These are phyloP conservation scores for Pampus argenteus DNA, from an alignment of 2,797 vertebrate genomes.

Conservation along the genomic window DNA sequence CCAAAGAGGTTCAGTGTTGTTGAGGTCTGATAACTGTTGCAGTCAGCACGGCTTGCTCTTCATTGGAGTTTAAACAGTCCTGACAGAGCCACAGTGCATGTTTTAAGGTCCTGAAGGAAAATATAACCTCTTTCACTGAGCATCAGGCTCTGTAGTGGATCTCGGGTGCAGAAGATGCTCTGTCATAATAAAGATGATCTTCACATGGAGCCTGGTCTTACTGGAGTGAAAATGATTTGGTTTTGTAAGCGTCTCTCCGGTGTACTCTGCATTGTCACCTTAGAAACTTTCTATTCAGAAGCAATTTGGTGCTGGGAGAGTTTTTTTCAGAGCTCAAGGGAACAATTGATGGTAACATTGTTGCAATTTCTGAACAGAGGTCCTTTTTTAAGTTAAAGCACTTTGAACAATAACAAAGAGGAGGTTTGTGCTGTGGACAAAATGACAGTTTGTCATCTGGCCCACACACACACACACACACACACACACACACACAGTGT, in stretches of 20 bases:
- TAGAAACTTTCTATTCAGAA: conserved; percentile 15
- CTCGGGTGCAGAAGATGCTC: conserved; percentile 8
- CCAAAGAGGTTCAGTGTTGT: neutral
- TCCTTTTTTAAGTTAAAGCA: conserved; percentile 17
- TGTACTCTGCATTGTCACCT: neutral
- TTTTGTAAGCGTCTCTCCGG: neutral
- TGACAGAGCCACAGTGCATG: conserved; percentile 3
- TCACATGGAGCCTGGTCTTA: neutral
- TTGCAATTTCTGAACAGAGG: neutral
- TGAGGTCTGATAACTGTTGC: conserved; percentile 1
- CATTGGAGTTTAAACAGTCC: conserved; percentile 11
- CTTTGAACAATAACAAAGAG: conserved; percentile 8
- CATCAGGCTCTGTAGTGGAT: neutral
- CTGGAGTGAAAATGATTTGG: neutral
- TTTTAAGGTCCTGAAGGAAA: conserved; percentile 7
- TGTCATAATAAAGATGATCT: neutral
- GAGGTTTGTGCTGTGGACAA: conserved; percentile 9
- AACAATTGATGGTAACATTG: conserved; percentile 18
- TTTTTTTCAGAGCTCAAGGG: conserved; percentile 25
- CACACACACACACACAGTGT: too few relatives aligned
- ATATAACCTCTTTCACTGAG: neutral
- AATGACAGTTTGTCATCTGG: neutral
- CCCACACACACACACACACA: too few relatives aligned
- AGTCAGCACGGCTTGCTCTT: conserved; percentile 10
- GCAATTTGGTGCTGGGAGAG: conserved; percentile 12